Percentiles rank a stretch among this genome's conserved stretches.
Conservation (phyloP, 2,888 invertebrate genomes). For the Xestia rhomboidea region DNA sequence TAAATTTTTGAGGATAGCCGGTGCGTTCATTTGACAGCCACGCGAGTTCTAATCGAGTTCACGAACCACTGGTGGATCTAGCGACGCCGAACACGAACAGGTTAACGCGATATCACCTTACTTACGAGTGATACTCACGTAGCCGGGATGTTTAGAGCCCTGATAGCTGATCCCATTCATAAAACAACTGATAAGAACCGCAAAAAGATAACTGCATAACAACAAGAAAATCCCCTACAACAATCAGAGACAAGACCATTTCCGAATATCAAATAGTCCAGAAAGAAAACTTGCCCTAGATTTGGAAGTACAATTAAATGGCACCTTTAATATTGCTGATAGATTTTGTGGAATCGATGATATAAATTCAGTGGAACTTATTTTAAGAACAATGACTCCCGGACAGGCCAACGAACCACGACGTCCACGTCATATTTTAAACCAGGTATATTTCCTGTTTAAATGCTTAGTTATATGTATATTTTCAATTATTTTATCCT, state of each 20-base stretch:
- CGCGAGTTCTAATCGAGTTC: conserved; percentile 81
- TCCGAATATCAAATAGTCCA: neutral
- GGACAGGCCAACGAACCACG: conserved; percentile 53
- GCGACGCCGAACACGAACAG: conserved; percentile 78
- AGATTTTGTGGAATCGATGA: conserved; percentile 24
- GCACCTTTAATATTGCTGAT: conserved; percentile 7
- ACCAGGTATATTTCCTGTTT: conserved; percentile 43
- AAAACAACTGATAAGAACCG: conserved; percentile 54
- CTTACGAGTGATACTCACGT: conserved; percentile 77
- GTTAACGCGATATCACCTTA: conserved; percentile 75
- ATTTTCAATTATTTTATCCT: conserved; percentile 40
- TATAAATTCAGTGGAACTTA: conserved; percentile 48
- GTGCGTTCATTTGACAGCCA: conserved; percentile 82
- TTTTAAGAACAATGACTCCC: conserved; percentile 57
- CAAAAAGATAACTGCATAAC: conserved; percentile 25
- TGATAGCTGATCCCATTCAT: conserved; percentile 69
- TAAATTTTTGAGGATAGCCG: conserved; percentile 85
- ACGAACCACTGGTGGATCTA: conserved; percentile 75
- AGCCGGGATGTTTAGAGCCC: conserved; percentile 61
- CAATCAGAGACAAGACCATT: neutral
- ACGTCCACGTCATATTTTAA: conserved; percentile 46
- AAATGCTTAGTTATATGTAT: conserved; percentile 13
- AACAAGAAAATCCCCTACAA: conserved; percentile 19
- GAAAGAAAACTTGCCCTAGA: neutral
- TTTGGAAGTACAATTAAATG: neutral